A percentile compares a stretch with the other conserved stretches of the same genome.
Evolutionary conservation across 2,888 invertebrate genomes (phyloP).

Genomic region (Macropis europaea): DNA sequence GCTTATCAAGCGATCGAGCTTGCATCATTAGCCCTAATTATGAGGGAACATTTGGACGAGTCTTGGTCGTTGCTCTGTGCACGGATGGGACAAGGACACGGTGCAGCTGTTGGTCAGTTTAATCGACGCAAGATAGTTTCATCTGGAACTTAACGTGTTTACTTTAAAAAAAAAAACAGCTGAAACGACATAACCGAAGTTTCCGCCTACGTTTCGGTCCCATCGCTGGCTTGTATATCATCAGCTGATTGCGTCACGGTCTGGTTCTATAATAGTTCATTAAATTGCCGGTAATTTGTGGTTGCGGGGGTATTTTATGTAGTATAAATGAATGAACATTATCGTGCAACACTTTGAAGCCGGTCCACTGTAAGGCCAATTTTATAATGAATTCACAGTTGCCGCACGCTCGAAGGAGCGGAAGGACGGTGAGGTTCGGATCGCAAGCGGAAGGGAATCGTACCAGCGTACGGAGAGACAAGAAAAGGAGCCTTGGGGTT

Average conservation of each 20-base stretch:
- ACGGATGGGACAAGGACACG: too few species aligned
- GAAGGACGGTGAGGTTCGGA: too few species aligned
- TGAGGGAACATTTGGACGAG: too few species aligned
- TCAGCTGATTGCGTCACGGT: conserved; percentile 51
- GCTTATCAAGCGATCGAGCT: too few species aligned
- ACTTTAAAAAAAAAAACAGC: background rate
- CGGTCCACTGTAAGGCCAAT: conserved; percentile 13
- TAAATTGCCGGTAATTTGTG: conserved; percentile 53
- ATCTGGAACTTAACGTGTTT: background rate
- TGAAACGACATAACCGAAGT: conserved; percentile 7
- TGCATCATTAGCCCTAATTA: too few species aligned
- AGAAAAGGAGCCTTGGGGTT: too few species aligned
- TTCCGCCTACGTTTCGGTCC: conserved; percentile 30
- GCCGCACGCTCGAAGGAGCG: too few species aligned
- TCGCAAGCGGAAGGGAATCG: too few species aligned
- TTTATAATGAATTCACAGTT: too few species aligned
- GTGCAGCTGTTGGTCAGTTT: background rate
- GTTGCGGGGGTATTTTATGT: conserved; percentile 51
- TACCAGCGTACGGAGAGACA: too few species aligned
- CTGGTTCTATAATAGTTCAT: conserved; percentile 46
- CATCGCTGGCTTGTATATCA: conserved; percentile 38
- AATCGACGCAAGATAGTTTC: background rate
- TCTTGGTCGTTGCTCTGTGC: too few species aligned
- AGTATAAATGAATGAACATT: conserved; percentile 52
- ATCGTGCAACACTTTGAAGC: conserved; percentile 31